These are phyloP conservation scores for Rhinolophus sinicus DNA, from an alignment of 2,113 vertebrate species.

Conservation along the genomic window DNA sequence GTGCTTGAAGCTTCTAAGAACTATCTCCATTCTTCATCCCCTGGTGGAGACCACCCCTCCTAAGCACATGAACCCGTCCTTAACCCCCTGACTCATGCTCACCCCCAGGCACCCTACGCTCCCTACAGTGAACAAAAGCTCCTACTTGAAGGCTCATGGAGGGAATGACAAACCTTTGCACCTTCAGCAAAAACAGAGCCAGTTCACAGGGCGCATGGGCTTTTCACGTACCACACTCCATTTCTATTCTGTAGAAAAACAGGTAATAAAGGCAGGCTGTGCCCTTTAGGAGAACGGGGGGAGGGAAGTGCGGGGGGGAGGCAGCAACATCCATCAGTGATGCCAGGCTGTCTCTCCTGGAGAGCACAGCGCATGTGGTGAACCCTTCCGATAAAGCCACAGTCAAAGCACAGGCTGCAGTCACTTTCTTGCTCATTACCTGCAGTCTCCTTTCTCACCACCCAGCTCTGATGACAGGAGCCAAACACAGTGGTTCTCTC, in stretches of 20 bases:
- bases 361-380: background rate
- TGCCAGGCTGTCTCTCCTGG: background rate
- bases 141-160: background rate
- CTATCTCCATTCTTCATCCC: background rate
- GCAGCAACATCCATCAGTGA: background rate
- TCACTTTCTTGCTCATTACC: slow-evolving; percentile 1
- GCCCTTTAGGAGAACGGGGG: background rate
- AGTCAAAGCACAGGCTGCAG: background rate
- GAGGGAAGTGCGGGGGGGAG: background rate
- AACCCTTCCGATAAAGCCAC: background rate
- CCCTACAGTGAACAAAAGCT: background rate
- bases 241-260: slow-evolving; percentile 2
- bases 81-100: background rate
- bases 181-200: background rate
- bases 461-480: background rate
- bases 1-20: background rate
- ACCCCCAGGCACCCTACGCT: background rate
- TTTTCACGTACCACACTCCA: background rate
- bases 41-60: background rate
- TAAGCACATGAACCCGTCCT: background rate
- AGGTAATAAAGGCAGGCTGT: background rate
- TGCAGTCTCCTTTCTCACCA: background rate
- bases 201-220: background rate
- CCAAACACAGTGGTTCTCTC: background rate
- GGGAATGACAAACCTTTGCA: background rate